Evolutionary conservation across 2,113 vertebrate genomes (phyloP).

Genomic region (Numida meleagris): DNA sequence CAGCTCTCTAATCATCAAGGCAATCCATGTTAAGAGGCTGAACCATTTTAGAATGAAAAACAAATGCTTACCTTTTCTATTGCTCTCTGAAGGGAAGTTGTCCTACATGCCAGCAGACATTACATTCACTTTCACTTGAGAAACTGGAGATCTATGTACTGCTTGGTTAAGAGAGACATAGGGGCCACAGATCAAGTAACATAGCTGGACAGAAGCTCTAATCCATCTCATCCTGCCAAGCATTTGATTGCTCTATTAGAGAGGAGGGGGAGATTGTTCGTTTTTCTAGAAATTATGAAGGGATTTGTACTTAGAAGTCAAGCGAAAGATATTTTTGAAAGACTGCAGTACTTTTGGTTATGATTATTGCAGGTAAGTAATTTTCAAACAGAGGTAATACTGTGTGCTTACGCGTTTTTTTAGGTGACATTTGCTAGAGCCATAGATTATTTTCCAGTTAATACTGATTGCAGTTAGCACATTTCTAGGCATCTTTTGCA

Average conservation of each 20-base stretch:
- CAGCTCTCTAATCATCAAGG: background rate
- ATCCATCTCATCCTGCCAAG: background rate
- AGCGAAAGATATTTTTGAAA: background rate
- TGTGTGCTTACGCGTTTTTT: background rate
- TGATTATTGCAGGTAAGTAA: conserved; percentile 40
- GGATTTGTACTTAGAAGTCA: background rate
- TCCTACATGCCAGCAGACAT: conserved; percentile 37
- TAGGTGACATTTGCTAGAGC: background rate
- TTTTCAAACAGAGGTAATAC: background rate
- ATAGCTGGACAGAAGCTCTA: conserved; percentile 12
- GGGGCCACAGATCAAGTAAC: conserved; percentile 11
- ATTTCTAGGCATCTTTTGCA: conserved; percentile 24
- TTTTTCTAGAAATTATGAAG: background rate
- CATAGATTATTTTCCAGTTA: background rate
- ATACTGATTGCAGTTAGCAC: background rate
- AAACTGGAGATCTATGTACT: background rate
- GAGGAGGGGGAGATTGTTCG: conserved; percentile 66
- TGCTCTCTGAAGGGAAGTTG: conserved; percentile 75
- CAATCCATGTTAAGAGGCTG: background rate
- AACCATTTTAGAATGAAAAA: background rate
- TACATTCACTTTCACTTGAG: background rate
- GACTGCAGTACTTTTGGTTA: background rate
- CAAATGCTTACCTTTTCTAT: conserved; percentile 7
- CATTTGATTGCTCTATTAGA: conserved; percentile 24
- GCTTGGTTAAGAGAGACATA: background rate